Percentiles rank a stretch among this genome's conserved stretches.
phyloP scores from a whole-genome alignment of 2,888 invertebrate species.

The Lymantria dispar region DNA sequence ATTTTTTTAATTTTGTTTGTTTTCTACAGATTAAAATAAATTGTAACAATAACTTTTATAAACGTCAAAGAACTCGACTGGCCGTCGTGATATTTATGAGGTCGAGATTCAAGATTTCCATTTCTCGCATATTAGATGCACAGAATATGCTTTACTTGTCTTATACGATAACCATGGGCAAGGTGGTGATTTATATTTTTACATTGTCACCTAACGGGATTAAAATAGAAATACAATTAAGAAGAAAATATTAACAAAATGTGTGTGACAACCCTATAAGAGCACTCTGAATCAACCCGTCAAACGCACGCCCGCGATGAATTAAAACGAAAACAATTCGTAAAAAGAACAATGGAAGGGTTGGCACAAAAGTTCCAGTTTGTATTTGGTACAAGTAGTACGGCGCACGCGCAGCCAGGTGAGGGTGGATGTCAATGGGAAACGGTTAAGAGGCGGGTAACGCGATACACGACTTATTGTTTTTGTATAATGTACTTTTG shows the following conservation, averaged over 20 bases:
- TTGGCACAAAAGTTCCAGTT: constrained; percentile 37
- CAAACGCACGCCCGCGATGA: constrained; percentile 39
- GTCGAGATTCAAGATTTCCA: too few relatives aligned
- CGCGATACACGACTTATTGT: constrained; percentile 27
- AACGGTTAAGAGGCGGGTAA: constrained; percentile 16
- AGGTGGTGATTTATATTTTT: too few relatives aligned
- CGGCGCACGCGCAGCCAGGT: constrained; percentile 43
- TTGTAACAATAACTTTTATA: too few relatives aligned
- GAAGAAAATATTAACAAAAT: not conserved
- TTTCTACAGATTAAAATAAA: too few relatives aligned
- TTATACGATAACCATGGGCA: too few relatives aligned
- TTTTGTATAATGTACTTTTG: constrained; percentile 22
- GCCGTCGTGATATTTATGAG: too few relatives aligned
- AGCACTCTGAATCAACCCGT: constrained; percentile 39
- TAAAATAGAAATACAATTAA: too few relatives aligned
- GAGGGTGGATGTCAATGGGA: constrained; percentile 30
- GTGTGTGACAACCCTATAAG: constrained; percentile 21
- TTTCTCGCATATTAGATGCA: too few relatives aligned
- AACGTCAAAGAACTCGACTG: too few relatives aligned
- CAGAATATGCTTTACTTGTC: too few relatives aligned
- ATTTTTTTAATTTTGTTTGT: too few relatives aligned
- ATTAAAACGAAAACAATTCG: constrained; percentile 43
- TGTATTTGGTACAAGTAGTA: constrained; percentile 31
- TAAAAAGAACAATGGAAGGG: constrained; percentile 42
- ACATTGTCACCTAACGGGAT: too few relatives aligned